A percentile compares a stretch with the other conserved stretches of the same genome.
These are phyloP conservation scores for Pogonognathellus flavescens DNA, from an alignment of 1,140 invertebrate species.

Conservation along the genomic window DNA sequence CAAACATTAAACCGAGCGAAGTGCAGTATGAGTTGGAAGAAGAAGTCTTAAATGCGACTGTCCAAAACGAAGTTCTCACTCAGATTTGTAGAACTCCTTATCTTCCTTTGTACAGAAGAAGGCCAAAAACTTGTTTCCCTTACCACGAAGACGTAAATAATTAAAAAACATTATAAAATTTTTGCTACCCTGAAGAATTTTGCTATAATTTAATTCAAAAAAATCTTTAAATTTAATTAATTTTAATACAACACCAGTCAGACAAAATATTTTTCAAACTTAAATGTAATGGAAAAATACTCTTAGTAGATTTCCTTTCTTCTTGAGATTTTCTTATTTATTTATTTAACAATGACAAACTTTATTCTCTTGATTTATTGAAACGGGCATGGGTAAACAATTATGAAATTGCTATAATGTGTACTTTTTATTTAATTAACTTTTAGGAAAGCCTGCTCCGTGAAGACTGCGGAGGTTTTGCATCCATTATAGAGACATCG, in stretches of 20 bases:
- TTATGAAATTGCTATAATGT: no score
- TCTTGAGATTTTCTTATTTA: no score
- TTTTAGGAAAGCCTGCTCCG: conserved; percentile 54
- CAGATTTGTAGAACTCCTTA: conserved; percentile 52
- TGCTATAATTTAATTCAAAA: no score
- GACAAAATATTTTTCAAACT: no score
- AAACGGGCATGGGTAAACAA: no score
- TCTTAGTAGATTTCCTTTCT: no score
- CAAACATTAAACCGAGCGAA: conserved; percentile 77
- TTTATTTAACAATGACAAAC: no score
- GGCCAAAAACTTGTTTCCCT: conserved; percentile 37
- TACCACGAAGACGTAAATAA: conserved; percentile 38
- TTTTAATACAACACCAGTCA: no score
- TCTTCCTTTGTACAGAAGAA: conserved; percentile 31
- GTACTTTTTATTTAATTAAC: not conserved
- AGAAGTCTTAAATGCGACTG: conserved; percentile 47
- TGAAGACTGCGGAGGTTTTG: conserved; percentile 48
- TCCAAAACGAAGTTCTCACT: conserved; percentile 52
- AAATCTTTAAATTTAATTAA: no score
- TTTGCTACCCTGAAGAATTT: no score
- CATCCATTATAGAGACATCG: conserved; percentile 50
- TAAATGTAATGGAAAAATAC: no score
- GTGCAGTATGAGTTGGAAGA: conserved; percentile 72
- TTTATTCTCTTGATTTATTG: no score
- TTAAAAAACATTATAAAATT: not conserved